phyloP scores from a whole-genome alignment of 2,888 invertebrate genomes.

The Oligia fasciuncula region DNA sequence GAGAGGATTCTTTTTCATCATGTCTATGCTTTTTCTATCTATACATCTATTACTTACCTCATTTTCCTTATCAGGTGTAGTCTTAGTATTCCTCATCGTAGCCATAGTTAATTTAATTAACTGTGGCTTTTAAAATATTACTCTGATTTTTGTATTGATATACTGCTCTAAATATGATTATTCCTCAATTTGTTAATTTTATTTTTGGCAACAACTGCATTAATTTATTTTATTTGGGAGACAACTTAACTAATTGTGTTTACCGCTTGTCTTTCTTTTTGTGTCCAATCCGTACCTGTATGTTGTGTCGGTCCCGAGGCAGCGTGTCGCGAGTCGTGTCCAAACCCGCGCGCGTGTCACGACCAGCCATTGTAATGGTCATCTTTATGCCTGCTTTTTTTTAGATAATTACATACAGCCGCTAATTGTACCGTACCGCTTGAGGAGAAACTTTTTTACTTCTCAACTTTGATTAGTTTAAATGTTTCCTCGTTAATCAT shows the following conservation, averaged over 20 bases:
- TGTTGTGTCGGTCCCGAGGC: constrained; percentile 35
- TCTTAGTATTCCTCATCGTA: no score
- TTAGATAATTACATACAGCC: constrained; percentile 66
- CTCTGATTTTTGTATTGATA: background rate
- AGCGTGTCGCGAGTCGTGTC: constrained; percentile 63
- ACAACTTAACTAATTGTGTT: constrained; percentile 2
- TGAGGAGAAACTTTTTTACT: constrained; percentile 52
- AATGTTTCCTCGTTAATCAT: constrained; percentile 56
- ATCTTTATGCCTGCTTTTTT: constrained; percentile 64
- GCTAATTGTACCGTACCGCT: constrained; percentile 63
- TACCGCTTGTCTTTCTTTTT: background rate
- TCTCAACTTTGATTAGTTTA: constrained; percentile 54
- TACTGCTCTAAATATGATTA: background rate
- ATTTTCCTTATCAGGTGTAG: background rate
- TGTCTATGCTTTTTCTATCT: background rate
- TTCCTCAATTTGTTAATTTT: no score
- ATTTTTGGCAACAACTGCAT: background rate
- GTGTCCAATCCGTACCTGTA: constrained; percentile 54
- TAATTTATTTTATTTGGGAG: background rate
- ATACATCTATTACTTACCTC: background rate
- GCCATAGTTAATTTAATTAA: background rate
- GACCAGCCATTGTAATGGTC: constrained; percentile 68
- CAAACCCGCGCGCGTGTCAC: constrained; percentile 59
- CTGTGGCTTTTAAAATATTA: background rate
- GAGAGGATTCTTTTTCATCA: background rate